These are phyloP conservation scores for Lepas anatifera DNA, from an alignment of 2,888 invertebrate genomes.

Conservation along the genomic window DNA sequence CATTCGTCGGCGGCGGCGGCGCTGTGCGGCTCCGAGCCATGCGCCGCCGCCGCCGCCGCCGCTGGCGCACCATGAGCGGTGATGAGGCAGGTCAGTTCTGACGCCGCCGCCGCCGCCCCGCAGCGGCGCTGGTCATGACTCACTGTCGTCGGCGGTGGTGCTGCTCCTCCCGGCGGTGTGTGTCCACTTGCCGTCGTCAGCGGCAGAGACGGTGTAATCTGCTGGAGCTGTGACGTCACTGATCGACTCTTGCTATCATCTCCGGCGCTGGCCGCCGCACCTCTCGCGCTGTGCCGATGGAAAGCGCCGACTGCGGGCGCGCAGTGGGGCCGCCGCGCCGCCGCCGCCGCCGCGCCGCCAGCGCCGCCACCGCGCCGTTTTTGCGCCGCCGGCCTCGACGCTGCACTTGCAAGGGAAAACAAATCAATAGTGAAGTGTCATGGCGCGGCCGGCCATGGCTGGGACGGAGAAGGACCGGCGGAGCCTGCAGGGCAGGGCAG, in stretches of 20 bases:
- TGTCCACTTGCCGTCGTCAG: too few species aligned
- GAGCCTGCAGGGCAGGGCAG: too few species aligned
- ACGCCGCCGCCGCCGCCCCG: not conserved
- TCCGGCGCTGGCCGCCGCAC: not conserved
- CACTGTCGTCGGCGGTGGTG: not conserved
- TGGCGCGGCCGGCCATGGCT: constrained; percentile 6
- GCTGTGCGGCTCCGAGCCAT: not conserved
- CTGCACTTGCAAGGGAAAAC: constrained; percentile 13
- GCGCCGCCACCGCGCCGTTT: constrained; percentile 1
- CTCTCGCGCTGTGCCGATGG: not conserved
- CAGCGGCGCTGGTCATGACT: not conserved
- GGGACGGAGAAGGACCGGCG: too few species aligned
- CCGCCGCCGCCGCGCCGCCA: not conserved
- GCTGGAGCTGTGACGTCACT: too few species aligned
- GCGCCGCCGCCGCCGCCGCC: not conserved
- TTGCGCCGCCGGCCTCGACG: constrained; percentile 7
- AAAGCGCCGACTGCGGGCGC: not conserved
- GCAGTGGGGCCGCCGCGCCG: not conserved
- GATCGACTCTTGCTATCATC: not conserved
- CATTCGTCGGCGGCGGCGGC: not conserved
- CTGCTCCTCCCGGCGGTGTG: not conserved
- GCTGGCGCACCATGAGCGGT: not conserved
- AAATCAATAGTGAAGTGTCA: constrained; percentile 11
- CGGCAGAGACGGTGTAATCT: too few species aligned
- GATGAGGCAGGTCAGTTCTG: not conserved